Conservation (phyloP, 1,140 invertebrate species). For the Drosophila ogumai region DNA sequence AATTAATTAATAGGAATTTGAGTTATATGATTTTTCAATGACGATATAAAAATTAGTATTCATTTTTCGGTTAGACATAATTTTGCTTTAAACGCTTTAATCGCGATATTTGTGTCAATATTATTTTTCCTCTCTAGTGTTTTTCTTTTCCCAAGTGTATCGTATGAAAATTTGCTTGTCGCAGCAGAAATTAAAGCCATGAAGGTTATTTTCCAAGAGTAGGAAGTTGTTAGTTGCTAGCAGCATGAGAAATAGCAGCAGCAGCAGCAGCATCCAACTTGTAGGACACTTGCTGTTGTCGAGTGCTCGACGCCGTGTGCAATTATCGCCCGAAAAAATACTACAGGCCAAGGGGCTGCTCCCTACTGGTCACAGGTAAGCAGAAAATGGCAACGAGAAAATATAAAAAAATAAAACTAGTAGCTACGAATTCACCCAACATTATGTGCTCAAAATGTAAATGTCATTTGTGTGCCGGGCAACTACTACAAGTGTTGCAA, state of each 20-base stretch:
- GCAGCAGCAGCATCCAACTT: constrained; percentile 53
- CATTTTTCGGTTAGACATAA: too few relatives aligned
- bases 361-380: constrained; percentile 47
- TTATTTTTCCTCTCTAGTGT: neutral
- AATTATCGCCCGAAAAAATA: constrained; percentile 70
- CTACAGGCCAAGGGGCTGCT: constrained; percentile 41
- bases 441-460: constrained; percentile 77
- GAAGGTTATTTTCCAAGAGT: constrained; percentile 44
- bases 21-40: too few relatives aligned
- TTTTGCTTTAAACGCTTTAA: too few relatives aligned
- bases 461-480: constrained; percentile 71
- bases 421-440: constrained; percentile 42
- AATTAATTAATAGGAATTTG: too few relatives aligned
- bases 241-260: constrained; percentile 57
- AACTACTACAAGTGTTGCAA: constrained; percentile 68
- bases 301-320: constrained; percentile 64
- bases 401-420: constrained; percentile 24
- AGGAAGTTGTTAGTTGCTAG: constrained; percentile 74
- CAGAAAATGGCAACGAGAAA: constrained; percentile 3
- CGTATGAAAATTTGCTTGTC: constrained; percentile 44
- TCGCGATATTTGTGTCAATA: too few relatives aligned
- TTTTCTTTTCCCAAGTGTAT: neutral
- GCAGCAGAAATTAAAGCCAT: constrained; percentile 65
- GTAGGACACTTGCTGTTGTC: constrained; percentile 60
- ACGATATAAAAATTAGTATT: too few relatives aligned